Base-by-base conservation (phyloP, 2,113 vertebrate species). In the Cyprinodon variegatus region DNA sequence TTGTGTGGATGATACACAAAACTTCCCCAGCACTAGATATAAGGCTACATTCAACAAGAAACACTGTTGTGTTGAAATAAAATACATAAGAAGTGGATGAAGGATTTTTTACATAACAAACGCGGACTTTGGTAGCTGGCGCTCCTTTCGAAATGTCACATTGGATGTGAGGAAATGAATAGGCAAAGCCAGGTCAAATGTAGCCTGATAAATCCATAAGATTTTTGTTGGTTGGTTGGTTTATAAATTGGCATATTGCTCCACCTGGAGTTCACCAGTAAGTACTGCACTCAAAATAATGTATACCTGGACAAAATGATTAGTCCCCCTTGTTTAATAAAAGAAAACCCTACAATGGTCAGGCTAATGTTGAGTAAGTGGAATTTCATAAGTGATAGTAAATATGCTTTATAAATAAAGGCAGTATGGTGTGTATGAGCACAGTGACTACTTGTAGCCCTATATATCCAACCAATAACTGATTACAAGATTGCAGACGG, bases 61-160 rank as follows among this genome's bases (percentile, higher is more conserved):
- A 84, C 81, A 90, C 77, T 76, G 61, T 77, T 71, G 39, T 61
- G 38, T 17, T 37, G 37, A 57, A 78, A 75, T 2, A 57, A 77
- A 75, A 4, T 8, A 46, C 81, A 75, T 83, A 79, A 80, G 37
- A 67, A 7, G n/a, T 71, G 59, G 17, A 72, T 61, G 39, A 81
- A 76, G 82, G 43, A 76, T 78, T 87, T 87, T 92, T 91, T 86
- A 85, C 82, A 87, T 69, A 79, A 78, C 45, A 59, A 29, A 39
- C 39, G 41, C 61, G 81, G 72, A 75, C 48, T 37, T 81, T 14
- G 15, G 67, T 46, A 37, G 65, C 3, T 65, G 78, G 76, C 65
- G 40, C 79, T 62, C 46, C 43, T 72, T 68, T 88, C 72, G 82
- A 91, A 93, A 91, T 92, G 89, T 91, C 89, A 91, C 77, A 91